Conservation (phyloP, 2,797 vertebrate genomes). For the Rhynchotus rufescens region DNA sequence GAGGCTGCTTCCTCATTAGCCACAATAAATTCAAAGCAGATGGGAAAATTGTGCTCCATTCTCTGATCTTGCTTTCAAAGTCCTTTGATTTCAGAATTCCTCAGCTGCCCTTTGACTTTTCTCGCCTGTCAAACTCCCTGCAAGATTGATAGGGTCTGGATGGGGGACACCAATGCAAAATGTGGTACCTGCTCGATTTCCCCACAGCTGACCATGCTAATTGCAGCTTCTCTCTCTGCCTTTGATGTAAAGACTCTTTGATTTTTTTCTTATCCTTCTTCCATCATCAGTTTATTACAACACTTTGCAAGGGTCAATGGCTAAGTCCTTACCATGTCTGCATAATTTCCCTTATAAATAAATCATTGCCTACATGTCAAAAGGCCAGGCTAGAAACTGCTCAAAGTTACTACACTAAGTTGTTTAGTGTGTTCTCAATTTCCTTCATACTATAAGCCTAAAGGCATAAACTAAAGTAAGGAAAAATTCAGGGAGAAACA, state of each 20-base stretch:
- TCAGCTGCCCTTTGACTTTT: constrained; percentile 33
- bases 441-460: not conserved
- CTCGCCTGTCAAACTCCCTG: constrained; percentile 1
- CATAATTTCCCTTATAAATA: not conserved
- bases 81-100: constrained; percentile 55
- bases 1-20: constrained; percentile 22
- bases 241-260: constrained; percentile 34
- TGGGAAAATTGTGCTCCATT: constrained; percentile 18
- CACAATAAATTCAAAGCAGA: constrained; percentile 66
- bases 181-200: not conserved
- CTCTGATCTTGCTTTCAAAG: constrained; percentile 53
- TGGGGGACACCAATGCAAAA: not conserved
- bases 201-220: not conserved
- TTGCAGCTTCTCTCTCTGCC: not conserved
- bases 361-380: not conserved
- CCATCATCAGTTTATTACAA: not conserved
- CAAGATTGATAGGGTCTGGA: constrained; percentile 32
- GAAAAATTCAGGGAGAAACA: not conserved
- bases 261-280: not conserved
- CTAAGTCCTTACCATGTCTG: not conserved
- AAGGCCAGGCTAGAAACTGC: not conserved
- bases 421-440: fast-evolving
- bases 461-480: not conserved
- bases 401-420: not conserved
- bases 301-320: not conserved